Evolutionary conservation across 2,888 invertebrate genomes (phyloP), one percentile per base, ranked within the genome.

Genomic region (Trissolcus japonicus): DNA sequence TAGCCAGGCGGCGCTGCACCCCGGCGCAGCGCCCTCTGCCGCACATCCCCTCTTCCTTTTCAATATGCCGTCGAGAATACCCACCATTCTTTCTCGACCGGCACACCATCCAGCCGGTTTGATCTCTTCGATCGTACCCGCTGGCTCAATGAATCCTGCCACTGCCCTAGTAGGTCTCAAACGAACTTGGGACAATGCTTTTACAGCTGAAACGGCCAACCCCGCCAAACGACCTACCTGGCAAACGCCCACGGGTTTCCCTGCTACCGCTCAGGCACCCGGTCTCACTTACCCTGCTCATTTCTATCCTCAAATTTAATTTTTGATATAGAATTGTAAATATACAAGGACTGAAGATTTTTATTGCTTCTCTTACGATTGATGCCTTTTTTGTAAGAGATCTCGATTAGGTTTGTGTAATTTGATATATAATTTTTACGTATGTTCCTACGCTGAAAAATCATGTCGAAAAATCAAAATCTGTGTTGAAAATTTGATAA

Each of bases 141-240:
- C 88, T 41, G 81, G 83, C 2, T 83, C 85, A 13, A 76, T 89
- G 9, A 87, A 89, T 80, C 88, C 86, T 85, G 84, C 86, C 87
- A 83, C 86, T 87, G 82, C 92, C 90, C 51, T 90, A 9, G 85
- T 90, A 77, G 88, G 89, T 1, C 91, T 93, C 76, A 95, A 95
- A 86, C 90, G 95, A 1, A 91, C 92, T 0, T 95, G 94, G 90
- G 94, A 94, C 50, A 92, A 92, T 83, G 94, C 94, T 0, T 95
- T 95, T 83, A 91, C 93, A 0, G 91, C 91, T 11, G 90, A 89
- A 55, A 80, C 84, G 40, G 77, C 83, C 53, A 79, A 79, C 29
- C 72, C 79, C 41, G 80, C 87, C 19, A 88, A 88, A 79, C 83
- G 89, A 11, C 78, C 88, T 2, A 73, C 89, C 0, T 89, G 88